A percentile compares a stretch with the other conserved stretches of the same genome.
phyloP scores from a whole-genome alignment of 2,797 vertebrate genomes.

The Microcaecilia unicolor region DNA sequence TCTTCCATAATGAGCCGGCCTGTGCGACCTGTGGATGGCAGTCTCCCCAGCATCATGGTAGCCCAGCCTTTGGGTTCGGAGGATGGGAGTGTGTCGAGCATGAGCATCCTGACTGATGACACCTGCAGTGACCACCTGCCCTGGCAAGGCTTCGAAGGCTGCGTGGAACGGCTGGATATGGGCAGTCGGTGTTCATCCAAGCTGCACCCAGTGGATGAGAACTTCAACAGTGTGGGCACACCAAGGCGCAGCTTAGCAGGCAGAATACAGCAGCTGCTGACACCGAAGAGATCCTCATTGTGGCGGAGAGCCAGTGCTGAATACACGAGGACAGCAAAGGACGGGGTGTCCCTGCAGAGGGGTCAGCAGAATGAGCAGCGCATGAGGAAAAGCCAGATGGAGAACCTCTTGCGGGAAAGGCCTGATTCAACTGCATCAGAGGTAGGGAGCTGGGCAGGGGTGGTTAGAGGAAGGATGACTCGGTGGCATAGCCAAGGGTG shows the following conservation, averaged over 20 bases:
- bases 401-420: slow-evolving; percentile 63
- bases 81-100: slow-evolving; percentile 46
- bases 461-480: background rate
- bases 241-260: slow-evolving; percentile 63
- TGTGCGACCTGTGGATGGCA: no score
- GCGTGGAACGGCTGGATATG: slow-evolving; percentile 5
- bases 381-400: slow-evolving; percentile 55
- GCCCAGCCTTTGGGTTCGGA: slow-evolving; percentile 30
- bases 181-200: slow-evolving; percentile 29
- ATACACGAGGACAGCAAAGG: slow-evolving; percentile 1
- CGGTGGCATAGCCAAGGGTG: no score
- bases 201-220: slow-evolving; percentile 13
- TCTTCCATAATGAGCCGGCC: no score
- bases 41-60: no score
- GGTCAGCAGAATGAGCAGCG: slow-evolving; percentile 52
- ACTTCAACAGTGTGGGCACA: slow-evolving; percentile 31
- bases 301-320: slow-evolving; percentile 55
- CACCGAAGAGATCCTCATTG: slow-evolving; percentile 47
- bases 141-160: background rate
- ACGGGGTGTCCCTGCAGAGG: slow-evolving; percentile 11
- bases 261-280: slow-evolving; percentile 83
- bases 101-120: slow-evolving; percentile 7
- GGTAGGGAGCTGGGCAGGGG: slow-evolving; percentile 34
- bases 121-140: slow-evolving; percentile 10
- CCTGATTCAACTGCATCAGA: slow-evolving; percentile 80